phyloP scores from a whole-genome alignment of 2,113 vertebrate species.

The Glaucomys volans region DNA sequence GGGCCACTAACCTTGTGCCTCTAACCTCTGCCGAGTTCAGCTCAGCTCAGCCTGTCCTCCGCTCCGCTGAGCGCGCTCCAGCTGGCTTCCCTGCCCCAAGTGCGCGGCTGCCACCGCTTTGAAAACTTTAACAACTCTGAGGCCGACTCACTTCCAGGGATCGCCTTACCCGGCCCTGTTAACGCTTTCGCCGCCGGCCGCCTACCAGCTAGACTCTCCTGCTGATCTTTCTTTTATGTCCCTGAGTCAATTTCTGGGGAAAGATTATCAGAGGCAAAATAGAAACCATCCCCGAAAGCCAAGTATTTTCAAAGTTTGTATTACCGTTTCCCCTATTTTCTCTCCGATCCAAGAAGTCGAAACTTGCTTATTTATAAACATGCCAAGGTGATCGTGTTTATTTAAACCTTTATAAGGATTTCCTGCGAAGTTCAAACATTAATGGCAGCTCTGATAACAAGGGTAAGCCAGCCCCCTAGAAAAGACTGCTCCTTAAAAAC shows the following conservation, averaged over 20 bases:
- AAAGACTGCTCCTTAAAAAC: neutral
- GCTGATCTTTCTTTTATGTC: neutral
- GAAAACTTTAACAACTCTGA: constrained; percentile 80
- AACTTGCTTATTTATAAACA: neutral
- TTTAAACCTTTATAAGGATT: constrained; percentile 52
- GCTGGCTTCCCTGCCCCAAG: neutral
- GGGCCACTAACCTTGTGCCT: constrained; percentile 80
- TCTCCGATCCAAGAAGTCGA: neutral
- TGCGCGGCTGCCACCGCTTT: constrained; percentile 29
- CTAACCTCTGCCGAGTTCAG: neutral
- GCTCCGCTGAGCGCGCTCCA: neutral
- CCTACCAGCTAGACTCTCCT: neutral
- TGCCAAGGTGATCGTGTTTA: neutral
- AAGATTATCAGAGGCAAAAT: neutral
- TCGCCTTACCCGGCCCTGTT: constrained; percentile 81
- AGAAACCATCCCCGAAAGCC: neutral
- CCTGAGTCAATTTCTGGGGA: neutral
- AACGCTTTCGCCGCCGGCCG: constrained; percentile 77
- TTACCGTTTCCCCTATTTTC: neutral
- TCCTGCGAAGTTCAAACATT: constrained; percentile 5
- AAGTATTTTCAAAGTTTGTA: neutral
- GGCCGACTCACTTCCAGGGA: constrained; percentile 71
- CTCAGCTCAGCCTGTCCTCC: neutral
- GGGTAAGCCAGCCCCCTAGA: neutral
- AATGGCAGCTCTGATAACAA: neutral